A percentile compares a stretch with the other conserved stretches of the same genome.
Conservation (phyloP, 2,113 vertebrate species). For the Semnornis frantzii region DNA sequence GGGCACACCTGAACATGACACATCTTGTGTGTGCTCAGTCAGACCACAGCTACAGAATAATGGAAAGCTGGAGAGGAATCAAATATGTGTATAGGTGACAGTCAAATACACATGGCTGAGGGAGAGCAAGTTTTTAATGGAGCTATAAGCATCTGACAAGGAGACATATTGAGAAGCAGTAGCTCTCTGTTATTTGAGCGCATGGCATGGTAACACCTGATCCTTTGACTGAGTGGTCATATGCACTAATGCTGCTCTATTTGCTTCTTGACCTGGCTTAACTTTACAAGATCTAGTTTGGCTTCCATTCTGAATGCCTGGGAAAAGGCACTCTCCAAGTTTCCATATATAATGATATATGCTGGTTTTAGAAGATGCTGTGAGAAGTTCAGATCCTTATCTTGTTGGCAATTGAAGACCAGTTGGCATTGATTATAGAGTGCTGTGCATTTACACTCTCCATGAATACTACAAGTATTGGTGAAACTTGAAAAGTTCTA, state of each 20-base stretch:
- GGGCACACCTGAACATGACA: neutral
- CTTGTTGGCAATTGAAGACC: neutral
- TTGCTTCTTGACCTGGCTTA: neutral
- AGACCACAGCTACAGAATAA: neutral
- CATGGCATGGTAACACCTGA: neutral
- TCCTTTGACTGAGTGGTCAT: neutral
- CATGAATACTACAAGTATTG: neutral
- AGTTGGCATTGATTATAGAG: neutral
- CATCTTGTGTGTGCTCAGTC: neutral
- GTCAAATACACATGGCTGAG: neutral
- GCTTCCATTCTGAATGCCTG: neutral
- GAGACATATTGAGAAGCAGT: accelerated
- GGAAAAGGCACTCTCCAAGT: neutral
- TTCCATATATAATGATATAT: neutral
- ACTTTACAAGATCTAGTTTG: neutral
- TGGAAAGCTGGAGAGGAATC: neutral
- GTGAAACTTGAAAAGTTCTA: neutral
- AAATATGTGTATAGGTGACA: neutral
- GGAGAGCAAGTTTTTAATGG: neutral
- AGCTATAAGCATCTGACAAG: neutral
- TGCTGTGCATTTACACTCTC: neutral
- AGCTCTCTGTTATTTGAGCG: neutral
- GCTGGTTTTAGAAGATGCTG: neutral
- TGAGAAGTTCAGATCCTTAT: neutral
- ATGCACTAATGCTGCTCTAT: neutral